These are phyloP conservation scores for Apodemia mormo DNA, from an alignment of 2,888 invertebrate genomes.

Conservation along the genomic window DNA sequence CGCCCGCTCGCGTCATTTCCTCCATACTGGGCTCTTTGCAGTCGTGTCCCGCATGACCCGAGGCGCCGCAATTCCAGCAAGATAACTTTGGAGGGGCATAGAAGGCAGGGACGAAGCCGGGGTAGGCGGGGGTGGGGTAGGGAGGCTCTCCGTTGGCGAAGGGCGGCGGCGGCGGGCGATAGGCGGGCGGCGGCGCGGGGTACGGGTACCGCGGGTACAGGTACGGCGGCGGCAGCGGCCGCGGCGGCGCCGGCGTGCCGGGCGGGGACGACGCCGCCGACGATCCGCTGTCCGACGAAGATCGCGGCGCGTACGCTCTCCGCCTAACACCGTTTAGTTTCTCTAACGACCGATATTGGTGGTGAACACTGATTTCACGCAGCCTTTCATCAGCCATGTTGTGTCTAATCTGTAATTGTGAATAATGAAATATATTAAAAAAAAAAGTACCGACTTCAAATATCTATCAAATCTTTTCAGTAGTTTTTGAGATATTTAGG, in stretches of 20 bases:
- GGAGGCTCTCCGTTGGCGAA: conserved; percentile 75
- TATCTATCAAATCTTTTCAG: too few species aligned
- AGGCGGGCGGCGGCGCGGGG: conserved; percentile 66
- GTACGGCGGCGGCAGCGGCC: conserved; percentile 51
- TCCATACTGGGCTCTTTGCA: conserved; percentile 96
- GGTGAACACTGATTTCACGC: conserved; percentile 80
- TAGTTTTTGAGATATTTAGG: too few species aligned
- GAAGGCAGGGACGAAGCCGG: conserved; percentile 75
- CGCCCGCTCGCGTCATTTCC: conserved; percentile 90
- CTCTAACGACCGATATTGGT: conserved; percentile 81
- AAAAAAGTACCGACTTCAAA: too few species aligned
- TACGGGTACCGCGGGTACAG: conserved; percentile 66
- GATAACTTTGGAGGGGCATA: conserved; percentile 85
- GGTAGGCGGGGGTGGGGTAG: conserved; percentile 68
- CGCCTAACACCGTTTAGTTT: conserved; percentile 81
- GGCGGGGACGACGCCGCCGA: conserved; percentile 68
- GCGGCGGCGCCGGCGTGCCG: conserved; percentile 51
- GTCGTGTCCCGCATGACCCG: conserved; percentile 91
- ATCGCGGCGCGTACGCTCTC: conserved; percentile 63
- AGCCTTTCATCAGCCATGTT: conserved; percentile 84
- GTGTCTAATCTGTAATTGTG: conserved; percentile 78
- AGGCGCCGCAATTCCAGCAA: conserved; percentile 96
- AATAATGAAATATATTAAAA: too few species aligned
- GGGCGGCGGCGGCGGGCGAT: conserved; percentile 68
- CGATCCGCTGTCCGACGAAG: conserved; percentile 73